Evolutionary conservation across 2,888 invertebrate genomes (phyloP), one percentile per base, ranked within the genome.

Genomic region (Bombyx huttoni): DNA sequence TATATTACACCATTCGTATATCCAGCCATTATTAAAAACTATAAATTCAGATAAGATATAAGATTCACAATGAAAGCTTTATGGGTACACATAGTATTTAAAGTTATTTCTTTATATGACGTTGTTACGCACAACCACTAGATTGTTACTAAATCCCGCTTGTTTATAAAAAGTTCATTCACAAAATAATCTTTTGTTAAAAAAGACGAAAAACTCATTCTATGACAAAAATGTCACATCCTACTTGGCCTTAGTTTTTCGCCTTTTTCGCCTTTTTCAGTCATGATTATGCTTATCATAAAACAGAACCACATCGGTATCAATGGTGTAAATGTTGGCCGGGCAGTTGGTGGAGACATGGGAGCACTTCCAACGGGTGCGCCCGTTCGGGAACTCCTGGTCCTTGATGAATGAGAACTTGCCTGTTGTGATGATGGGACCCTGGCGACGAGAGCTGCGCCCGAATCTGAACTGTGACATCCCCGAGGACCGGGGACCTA

Each of bases 281-380:
- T 40, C 56, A 54, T 81, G 79, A 47, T 71, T 61, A 59, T 81
- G 81, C 51, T 69, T 73, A 55, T 78, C 77, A 50, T 76, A 69
- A 49, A 80, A 67, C 6, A 77, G 61, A 0, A 79, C 76, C 3
- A 81, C 76, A 52, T 75, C 70, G 1, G 65, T 65, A 46, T 74
- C 72, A 12, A 78, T 68, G 3, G 78, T 78, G 61, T 75, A 77
- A 14, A 79, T 74, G 58, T 73, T 75, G 6, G 81, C 78, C 1
- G 65, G 67, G 52, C 80, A 81, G 7, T 61, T 69, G 9, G 67
- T 68, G 14, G 69, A 59, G 24, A 56, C 55, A 54, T 77, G 67
- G 3, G 71, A 62, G 57, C 79, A 81, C 46, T 72, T 71, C 76
- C 78, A 81, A 6, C 73, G 64, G 10, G 72, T 73, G 51, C 68